These are phyloP conservation scores for Linurgus olivaceus DNA, from an alignment of 2,797 vertebrate species.

Conservation along the genomic window DNA sequence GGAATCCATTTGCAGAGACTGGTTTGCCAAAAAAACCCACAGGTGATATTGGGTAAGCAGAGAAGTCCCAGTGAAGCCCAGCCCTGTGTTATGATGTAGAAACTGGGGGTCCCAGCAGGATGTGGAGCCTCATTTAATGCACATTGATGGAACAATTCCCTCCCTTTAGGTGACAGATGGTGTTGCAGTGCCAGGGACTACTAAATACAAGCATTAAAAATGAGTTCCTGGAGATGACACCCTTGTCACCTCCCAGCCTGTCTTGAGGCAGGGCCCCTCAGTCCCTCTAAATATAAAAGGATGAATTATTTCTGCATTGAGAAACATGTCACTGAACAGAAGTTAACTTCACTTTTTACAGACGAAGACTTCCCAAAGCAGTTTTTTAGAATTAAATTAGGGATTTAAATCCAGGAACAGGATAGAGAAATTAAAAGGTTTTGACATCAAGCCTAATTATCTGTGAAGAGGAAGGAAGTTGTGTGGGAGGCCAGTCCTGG, in stretches of 20 bases:
- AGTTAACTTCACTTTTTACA: not conserved
- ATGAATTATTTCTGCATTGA: not conserved
- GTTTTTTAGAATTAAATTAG: not conserved
- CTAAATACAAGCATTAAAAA: not conserved
- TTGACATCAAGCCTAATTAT: not conserved
- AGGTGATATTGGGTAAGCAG: not conserved
- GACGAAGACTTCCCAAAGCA: not conserved
- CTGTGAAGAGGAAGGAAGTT: not conserved
- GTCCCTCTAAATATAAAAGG: not conserved
- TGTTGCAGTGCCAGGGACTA: not conserved
- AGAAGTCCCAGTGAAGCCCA: not conserved
- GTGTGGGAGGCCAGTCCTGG: not conserved
- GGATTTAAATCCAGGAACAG: not conserved
- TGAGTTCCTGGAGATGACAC: not conserved
- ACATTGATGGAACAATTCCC: accelerated
- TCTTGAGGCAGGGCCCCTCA: not conserved
- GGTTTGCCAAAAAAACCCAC: not conserved
- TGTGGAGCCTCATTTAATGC: not conserved
- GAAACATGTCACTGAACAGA: not conserved
- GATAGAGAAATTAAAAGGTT: not conserved
- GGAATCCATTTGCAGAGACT: not conserved
- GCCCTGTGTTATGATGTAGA: accelerated
- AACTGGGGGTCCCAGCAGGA: not conserved
- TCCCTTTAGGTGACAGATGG: not conserved
- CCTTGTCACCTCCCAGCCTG: not conserved